Conservation (phyloP, 1,140 invertebrate genomes). For the Trichonephila clavipes region DNA sequence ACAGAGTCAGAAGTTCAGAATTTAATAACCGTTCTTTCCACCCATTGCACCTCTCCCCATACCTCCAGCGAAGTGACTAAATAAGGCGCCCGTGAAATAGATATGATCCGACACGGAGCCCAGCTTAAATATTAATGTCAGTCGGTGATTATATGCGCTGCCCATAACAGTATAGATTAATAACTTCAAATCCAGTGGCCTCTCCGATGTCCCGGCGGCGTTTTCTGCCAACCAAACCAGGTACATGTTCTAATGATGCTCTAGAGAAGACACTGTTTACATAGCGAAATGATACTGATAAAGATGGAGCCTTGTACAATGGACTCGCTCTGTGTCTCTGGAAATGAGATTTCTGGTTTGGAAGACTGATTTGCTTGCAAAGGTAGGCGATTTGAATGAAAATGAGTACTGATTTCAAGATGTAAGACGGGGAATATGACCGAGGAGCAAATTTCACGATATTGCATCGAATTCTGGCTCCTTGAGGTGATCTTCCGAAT, state of each 20-base stretch:
- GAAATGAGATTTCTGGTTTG: background rate
- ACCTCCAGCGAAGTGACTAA: background rate
- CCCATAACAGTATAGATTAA: conserved; percentile 61
- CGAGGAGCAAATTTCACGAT: too few relatives aligned
- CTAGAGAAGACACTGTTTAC: background rate
- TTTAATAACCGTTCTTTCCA: conserved; percentile 11
- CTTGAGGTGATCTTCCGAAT: background rate
- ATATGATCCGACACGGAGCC: conserved; percentile 1
- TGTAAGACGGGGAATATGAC: background rate
- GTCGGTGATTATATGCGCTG: conserved; percentile 27
- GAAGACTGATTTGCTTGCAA: background rate
- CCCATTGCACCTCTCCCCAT: background rate
- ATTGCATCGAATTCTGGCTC: background rate
- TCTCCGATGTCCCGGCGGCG: conserved; percentile 1
- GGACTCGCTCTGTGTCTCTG: background rate
- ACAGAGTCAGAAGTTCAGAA: background rate
- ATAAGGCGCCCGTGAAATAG: conserved; percentile 20
- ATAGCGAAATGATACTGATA: conserved; percentile 17
- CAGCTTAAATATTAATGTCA: conserved; percentile 62
- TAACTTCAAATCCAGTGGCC: conserved; percentile 33
- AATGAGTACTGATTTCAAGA: background rate
- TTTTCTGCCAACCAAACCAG: conserved; percentile 6
- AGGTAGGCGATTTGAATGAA: background rate
- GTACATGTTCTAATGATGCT: conserved; percentile 15
- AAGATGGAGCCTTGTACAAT: background rate